A percentile compares a stretch with the other conserved stretches of the same genome.
These are phyloP conservation scores for Darevskia nairensis DNA, from an alignment of 2,797 vertebrate genomes.

Conservation along the genomic window DNA sequence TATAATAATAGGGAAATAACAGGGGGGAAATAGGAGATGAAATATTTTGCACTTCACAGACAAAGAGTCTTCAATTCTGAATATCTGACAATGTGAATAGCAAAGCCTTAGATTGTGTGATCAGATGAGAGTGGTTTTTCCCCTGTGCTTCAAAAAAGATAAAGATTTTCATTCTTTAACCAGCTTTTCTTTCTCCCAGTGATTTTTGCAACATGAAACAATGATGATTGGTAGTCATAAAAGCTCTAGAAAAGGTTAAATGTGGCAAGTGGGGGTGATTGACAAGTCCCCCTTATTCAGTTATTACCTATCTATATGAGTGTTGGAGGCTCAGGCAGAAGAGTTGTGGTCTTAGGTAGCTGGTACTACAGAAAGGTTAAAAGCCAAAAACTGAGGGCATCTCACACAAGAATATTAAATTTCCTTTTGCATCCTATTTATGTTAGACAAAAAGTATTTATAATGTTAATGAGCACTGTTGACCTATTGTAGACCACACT, in stretches of 20 bases:
- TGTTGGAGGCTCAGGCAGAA: not conserved
- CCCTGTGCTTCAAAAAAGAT: not conserved
- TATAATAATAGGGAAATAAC: not conserved
- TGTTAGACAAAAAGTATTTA: not conserved
- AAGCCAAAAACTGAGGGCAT: not conserved
- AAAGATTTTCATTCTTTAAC: not conserved
- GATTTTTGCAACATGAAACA: not conserved
- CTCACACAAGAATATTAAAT: not conserved
- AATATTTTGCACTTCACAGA: constrained; percentile 22
- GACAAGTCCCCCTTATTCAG: not conserved
- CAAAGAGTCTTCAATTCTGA: constrained; percentile 9
- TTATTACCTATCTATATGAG: not conserved
- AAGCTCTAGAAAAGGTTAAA: not conserved
- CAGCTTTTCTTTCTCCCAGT: not conserved
- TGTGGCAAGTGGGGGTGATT: not conserved
- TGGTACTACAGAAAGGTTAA: not conserved
- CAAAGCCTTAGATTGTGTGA: constrained; percentile 14
- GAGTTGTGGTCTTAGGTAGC: not conserved
- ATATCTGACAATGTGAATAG: constrained; percentile 18
- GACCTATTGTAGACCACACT: too few relatives aligned
- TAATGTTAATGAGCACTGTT: not conserved
- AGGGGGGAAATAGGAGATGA: not conserved
- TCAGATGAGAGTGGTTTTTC: constrained; percentile 10
- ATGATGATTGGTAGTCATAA: constrained; percentile 5
- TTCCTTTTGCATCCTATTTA: not conserved